Evolutionary conservation across 2,888 invertebrate species (phyloP).

Genomic region (Acronicta alni): DNA sequence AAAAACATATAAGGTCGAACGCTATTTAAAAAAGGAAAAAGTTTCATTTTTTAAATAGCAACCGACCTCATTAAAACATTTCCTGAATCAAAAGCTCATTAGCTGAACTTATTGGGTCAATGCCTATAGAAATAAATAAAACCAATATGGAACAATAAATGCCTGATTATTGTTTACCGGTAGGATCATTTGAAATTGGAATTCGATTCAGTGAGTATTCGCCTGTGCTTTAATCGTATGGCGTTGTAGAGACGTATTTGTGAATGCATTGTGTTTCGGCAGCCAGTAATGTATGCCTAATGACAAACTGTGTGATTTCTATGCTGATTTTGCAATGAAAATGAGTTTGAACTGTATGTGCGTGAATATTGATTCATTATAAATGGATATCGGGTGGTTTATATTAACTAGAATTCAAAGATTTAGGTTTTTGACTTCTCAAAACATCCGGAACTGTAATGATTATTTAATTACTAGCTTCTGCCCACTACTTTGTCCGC

Average conservation of each 20-base stretch:
- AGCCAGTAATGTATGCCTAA: conserved; percentile 30
- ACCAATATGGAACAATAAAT: conserved; percentile 34
- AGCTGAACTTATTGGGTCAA: conserved; percentile 20
- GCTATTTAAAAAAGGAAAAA: conserved; percentile 2
- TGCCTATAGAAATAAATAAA: conserved; percentile 29
- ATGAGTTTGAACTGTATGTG: conserved; percentile 13
- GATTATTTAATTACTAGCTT: no score
- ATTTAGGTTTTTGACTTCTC: no score
- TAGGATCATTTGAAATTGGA: conserved; percentile 39
- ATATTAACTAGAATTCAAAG: no score
- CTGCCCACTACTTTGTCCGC: no score
- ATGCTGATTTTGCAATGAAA: conserved; percentile 38
- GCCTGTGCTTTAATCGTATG: conserved; percentile 19
- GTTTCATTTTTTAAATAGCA: conserved; percentile 29
- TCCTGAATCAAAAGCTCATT: conserved; percentile 33
- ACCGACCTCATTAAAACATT: conserved; percentile 30
- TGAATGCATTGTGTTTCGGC: conserved; percentile 11
- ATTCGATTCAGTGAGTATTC: conserved; percentile 22
- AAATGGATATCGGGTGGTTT: no score
- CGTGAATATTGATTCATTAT: conserved; percentile 13
- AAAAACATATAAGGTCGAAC: conserved; percentile 16
- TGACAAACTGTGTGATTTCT: conserved; percentile 26
- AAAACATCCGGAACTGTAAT: no score
- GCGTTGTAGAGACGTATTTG: conserved; percentile 23
- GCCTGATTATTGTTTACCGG: conserved; percentile 46